Conservation (phyloP, 2,113 vertebrate species). For the Sylvietta virens region DNA sequence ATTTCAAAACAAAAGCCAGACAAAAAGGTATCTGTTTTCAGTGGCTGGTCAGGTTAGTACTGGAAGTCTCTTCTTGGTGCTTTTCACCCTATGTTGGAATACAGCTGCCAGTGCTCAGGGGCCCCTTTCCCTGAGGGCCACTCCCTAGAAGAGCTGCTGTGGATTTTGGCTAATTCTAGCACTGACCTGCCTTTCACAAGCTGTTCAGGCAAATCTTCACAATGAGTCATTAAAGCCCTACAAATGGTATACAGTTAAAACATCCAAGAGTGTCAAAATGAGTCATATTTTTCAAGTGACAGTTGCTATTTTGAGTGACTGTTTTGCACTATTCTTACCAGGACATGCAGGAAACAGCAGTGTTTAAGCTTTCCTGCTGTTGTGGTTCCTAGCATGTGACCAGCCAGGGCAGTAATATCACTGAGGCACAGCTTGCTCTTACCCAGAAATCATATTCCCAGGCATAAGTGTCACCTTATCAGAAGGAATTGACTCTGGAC, state of each 20-base stretch:
- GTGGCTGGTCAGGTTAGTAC: slow-evolving; percentile 39
- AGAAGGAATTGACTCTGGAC: background rate
- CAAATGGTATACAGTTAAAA: background rate
- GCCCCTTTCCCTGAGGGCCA: background rate
- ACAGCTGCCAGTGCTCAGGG: slow-evolving; percentile 4
- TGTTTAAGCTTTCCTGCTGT: background rate
- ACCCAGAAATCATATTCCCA: background rate
- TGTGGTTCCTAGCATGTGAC: background rate
- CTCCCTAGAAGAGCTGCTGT: background rate
- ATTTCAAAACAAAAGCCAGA: slow-evolving; percentile 48
- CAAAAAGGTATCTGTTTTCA: slow-evolving; percentile 56
- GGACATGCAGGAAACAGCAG: background rate
- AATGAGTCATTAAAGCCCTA: background rate
- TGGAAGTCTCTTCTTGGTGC: slow-evolving; percentile 57
- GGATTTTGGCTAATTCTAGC: background rate
- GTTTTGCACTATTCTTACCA: background rate
- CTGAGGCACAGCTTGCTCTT: background rate
- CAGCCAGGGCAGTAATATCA: background rate
- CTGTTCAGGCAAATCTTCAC: background rate
- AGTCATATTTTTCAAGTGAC: slow-evolving; percentile 8
- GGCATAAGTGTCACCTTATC: background rate
- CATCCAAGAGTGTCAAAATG: background rate
- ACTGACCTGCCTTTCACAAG: background rate
- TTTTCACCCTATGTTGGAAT: slow-evolving; percentile 25
- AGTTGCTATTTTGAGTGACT: slow-evolving; percentile 17